These are phyloP conservation scores for Hydra vulgaris DNA, from an alignment of 30 jellyfish, hydroid and myxozoan species.

Conservation along the genomic window DNA sequence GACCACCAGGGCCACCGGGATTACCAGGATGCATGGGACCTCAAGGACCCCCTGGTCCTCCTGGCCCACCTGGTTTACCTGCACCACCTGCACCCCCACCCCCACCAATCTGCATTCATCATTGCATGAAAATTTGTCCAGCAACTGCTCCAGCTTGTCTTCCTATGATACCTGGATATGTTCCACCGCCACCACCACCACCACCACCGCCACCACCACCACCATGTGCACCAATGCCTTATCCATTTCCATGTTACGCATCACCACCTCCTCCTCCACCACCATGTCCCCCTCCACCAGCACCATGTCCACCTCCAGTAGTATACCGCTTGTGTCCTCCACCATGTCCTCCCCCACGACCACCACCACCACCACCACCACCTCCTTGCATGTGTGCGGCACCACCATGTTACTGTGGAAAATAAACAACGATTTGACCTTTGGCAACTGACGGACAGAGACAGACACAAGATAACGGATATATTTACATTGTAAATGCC, in stretches of 20 bases:
- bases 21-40: constrained; percentile 94
- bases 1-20: constrained; percentile 97
- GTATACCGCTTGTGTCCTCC: constrained; percentile 55
- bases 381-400: constrained; percentile 75
- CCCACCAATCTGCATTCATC: constrained; percentile 96
- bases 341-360: constrained; percentile 56
- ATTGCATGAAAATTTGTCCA: constrained; percentile 66
- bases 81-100: constrained; percentile 99
- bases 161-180: constrained; percentile 51
- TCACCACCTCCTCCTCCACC: constrained; percentile 96
- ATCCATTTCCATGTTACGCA: constrained; percentile 74
- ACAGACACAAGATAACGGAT: background rate
- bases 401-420: constrained; percentile 44
- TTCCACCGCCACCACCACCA: constrained; percentile 85
- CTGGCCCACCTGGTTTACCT: constrained; percentile 94
- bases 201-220: constrained; percentile 94
- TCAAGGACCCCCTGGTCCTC: constrained; percentile 91
- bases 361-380: constrained; percentile 34
- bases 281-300: constrained; percentile 87
- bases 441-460: background rate
- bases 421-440: background rate
- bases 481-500: background rate
- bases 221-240: constrained; percentile 31
- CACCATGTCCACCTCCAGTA: constrained; percentile 28
- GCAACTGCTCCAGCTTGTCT: constrained; percentile 61